Base-by-base conservation (phyloP, 2,797 vertebrate species). In the Bovichtus variegatus region DNA sequence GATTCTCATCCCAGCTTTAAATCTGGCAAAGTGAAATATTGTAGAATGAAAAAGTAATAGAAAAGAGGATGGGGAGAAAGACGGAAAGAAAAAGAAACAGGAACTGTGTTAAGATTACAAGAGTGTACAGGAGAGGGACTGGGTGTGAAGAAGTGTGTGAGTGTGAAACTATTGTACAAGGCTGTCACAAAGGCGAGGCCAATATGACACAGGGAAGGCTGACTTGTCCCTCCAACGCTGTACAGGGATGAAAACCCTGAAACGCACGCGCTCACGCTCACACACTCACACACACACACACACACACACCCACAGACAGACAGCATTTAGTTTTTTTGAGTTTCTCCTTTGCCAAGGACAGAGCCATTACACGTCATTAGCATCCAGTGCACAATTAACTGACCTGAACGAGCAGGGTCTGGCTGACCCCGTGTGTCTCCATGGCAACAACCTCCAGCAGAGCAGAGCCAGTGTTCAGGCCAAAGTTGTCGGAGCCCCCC, bases 331-430 rank as follows among this genome's bases (percentile, higher is more conserved):
- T 70, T 70, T 63, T 34, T 73, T 81, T 64, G 44, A 75, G 29
- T 63, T 70, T 80, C 57, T 55, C 60, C 62, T 79, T 71, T 46
- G 46, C 71, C 59, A 85, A 88, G 73, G 80, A 71, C 61, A 47
- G 62, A 78, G 65, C 25, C 60, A 75, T 84, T 83, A 80, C 66
- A 74, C 69, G 59, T 87, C 61, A 85, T 79, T 71, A 80, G 61
- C 62, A 59, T 51, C 71, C 43, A 38, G 58, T 27, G 49, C 64
- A 81, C 86, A 85, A 72, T 88, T 80, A 82, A 84, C 78, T 86
- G 71, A 96, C 93, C 94, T 89, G 89, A 58, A 94, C 90, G 77
- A 96, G 77, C 59, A 92, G 65, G 8, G 91, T 95, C 88, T 95
- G 92, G 75, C 91, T 95, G 83, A 95, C 89, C 83, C 93, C 92